Evolutionary conservation across 2,113 vertebrate species (phyloP), one percentile per base, ranked within the genome.

Genomic region (Nothobranchius furzeri): DNA sequence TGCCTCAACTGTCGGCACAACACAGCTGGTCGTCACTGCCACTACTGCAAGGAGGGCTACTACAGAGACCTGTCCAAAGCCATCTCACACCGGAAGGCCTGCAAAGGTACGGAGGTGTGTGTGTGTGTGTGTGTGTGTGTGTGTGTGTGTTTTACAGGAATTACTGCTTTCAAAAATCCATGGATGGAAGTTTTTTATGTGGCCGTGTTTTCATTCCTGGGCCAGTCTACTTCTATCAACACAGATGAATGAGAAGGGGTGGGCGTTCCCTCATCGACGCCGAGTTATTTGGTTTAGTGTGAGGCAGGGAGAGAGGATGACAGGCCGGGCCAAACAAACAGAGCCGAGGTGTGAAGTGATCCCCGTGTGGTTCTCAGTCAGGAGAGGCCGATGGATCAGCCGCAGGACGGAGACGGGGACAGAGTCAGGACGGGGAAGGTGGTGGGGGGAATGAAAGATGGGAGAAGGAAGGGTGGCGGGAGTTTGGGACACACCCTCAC

Each of bases 31-130:
- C 92, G 97, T 15, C 97, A 98, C 89, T 98, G 97, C 88, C 97
- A 99, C 87, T 98, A 98, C 93, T 98, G 96, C 91, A 97, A 96
- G 84, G 96, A 98, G 88, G 96, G 96, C 68, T 98, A 95, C 92
- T 98, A 96, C 92, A 84, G 96, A 0, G 96, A 98, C 91, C 93
- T 97, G 93, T 95, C 94, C 83, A 98, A 98, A 80, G 91, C 95
- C 69, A 97, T 98, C 92, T 94, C 95, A 12, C 95, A 98, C 91
- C 92, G 96, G 79, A 98, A 98, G 70, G 96, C 97, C 84, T 98
- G 97, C 94, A 98, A 96, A 96, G 96, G 97, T 98, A 94, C 51
- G 25, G 48, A 30, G 30, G 30, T 3, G 30, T 30, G 30, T 30
- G 30, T 30, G 30, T 49, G 7, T 49, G 7, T 49, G 30, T 30